phyloP scores from a whole-genome alignment of 2,113 vertebrate genomes.

The Bostrychus sinensis region DNA sequence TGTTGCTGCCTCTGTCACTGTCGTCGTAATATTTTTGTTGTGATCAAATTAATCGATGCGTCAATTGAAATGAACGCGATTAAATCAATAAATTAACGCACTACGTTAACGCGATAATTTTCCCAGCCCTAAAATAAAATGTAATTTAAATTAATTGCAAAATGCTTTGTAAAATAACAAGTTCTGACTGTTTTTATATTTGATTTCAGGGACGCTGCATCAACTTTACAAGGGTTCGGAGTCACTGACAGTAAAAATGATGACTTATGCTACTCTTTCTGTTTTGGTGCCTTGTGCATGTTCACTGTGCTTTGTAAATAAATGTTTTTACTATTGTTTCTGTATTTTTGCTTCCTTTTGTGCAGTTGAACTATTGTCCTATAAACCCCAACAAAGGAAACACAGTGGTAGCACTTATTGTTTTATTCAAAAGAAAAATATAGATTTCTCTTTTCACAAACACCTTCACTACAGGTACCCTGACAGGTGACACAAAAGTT shows the following conservation, averaged over 20 bases:
- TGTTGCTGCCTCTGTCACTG: too few species aligned
- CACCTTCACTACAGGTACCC: constrained; percentile 60
- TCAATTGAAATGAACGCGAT: too few species aligned
- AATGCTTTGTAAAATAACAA: too few species aligned
- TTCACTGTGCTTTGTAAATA: constrained; percentile 56
- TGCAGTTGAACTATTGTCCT: not conserved
- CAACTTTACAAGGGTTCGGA: constrained; percentile 76
- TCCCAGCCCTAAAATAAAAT: too few species aligned
- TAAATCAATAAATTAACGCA: too few species aligned
- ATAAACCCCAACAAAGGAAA: not conserved
- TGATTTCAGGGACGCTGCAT: constrained; percentile 77
- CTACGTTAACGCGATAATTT: too few species aligned
- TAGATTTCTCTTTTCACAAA: constrained; percentile 64
- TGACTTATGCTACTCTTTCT: constrained; percentile 10
- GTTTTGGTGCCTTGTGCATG: constrained; percentile 4
- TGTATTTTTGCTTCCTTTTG: not conserved
- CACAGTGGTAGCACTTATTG: constrained; percentile 12
- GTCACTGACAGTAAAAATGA: constrained; percentile 37
- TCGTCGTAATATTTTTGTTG: too few species aligned
- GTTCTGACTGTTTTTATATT: not conserved
- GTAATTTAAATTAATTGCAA: too few species aligned
- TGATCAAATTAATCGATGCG: too few species aligned
- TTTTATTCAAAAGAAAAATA: constrained; percentile 71
- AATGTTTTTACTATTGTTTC: constrained; percentile 29
- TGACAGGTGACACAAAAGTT: constrained; percentile 52